Conservation (phyloP, 2,797 vertebrate genomes). For the Halcyon leucocephala region DNA sequence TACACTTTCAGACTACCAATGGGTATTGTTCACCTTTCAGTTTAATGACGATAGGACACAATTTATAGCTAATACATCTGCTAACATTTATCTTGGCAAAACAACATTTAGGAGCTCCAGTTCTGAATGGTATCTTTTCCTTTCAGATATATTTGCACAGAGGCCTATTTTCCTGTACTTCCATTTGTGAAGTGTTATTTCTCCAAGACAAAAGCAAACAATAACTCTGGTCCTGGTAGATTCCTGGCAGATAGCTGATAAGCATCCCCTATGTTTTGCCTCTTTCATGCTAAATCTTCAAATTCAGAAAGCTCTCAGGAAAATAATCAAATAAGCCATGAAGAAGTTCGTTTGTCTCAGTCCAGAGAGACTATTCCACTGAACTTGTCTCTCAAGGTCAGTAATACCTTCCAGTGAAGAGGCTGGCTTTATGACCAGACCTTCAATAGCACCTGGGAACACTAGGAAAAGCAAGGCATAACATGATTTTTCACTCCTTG, state of each 20-base stretch:
- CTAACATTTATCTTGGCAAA: slow-evolving; percentile 6
- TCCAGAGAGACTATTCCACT: neutral
- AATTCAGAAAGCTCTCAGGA: neutral
- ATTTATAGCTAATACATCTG: neutral
- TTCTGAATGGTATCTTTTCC: neutral
- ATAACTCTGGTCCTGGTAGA: neutral
- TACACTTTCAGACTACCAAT: neutral
- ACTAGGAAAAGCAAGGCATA: neutral
- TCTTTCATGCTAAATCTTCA: neutral
- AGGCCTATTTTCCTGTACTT: neutral
- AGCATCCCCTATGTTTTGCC: neutral
- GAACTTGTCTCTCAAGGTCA: neutral
- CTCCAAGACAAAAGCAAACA: neutral
- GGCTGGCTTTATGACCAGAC: neutral
- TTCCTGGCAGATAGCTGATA: neutral
- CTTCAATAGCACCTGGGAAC: neutral
- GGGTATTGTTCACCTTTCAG: neutral
- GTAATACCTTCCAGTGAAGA: neutral
- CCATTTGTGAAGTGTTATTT: neutral
- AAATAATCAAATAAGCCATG: neutral
- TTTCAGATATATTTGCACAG: neutral
- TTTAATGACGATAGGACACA: neutral
- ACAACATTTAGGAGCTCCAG: neutral
- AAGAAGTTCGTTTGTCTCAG: neutral
- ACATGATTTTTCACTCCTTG: neutral